phyloP scores from a whole-genome alignment of 2,113 vertebrate genomes.

The Mungos mungo region DNA sequence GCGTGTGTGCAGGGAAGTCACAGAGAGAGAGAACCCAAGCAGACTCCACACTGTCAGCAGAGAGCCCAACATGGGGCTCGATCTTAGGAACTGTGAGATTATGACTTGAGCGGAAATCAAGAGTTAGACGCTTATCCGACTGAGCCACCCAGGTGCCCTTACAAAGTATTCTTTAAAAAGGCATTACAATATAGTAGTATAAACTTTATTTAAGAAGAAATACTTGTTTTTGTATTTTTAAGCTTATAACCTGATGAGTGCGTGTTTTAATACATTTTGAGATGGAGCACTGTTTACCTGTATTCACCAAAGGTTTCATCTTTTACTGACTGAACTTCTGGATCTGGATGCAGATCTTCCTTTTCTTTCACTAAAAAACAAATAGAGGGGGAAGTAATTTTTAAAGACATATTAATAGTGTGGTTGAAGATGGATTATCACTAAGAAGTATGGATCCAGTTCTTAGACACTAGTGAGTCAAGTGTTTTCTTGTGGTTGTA shows the following conservation, averaged over 20 bases:
- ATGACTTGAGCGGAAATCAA: too few relatives aligned
- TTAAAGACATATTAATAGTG: background rate
- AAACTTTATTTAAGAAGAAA: conserved; percentile 82
- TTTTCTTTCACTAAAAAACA: conserved; percentile 94
- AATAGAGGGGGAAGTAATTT: background rate
- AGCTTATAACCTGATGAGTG: conserved; percentile 27
- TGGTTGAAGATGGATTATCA: background rate
- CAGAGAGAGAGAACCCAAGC: too few relatives aligned
- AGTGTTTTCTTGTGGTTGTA: background rate
- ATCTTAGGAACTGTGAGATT: too few relatives aligned
- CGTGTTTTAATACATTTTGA: background rate
- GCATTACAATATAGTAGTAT: conserved; percentile 58
- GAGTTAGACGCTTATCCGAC: too few relatives aligned
- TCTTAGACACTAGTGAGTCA: background rate
- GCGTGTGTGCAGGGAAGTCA: too few relatives aligned
- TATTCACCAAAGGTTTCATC: conserved; percentile 98
- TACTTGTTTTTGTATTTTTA: conserved; percentile 36
- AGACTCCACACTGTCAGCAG: too few relatives aligned
- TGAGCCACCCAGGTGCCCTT: background rate
- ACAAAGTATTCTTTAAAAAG: conserved; percentile 68
- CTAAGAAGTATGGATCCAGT: background rate
- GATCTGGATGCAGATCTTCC: conserved; percentile 96
- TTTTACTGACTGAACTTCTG: conserved; percentile 96
- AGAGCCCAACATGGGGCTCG: too few relatives aligned
- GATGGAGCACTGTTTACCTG: conserved; percentile 88